These are phyloP conservation scores for Melolontha melolontha DNA, from an alignment of 2,888 invertebrate genomes.

Conservation along the genomic window DNA sequence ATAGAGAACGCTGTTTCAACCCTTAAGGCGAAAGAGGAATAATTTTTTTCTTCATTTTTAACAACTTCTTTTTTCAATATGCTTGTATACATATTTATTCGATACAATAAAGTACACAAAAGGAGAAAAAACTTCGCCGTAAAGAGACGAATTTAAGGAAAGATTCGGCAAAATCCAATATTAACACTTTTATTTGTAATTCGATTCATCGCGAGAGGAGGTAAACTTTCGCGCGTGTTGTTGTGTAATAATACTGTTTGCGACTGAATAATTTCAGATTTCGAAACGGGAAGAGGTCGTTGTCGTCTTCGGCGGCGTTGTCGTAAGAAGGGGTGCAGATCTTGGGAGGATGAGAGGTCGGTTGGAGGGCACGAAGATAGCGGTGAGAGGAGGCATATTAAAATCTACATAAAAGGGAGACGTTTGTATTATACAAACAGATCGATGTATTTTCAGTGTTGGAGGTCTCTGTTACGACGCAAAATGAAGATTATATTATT, in stretches of 20 bases:
- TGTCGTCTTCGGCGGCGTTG: too few relatives aligned
- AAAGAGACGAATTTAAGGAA: conserved; percentile 31
- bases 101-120: too few relatives aligned
- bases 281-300: background rate
- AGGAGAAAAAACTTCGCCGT: background rate
- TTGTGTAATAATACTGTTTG: conserved; percentile 11
- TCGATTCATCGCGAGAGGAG: conserved; percentile 1
- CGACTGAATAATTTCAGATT: conserved; percentile 15
- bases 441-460: conserved; percentile 28
- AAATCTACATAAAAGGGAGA: conserved; percentile 27
- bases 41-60: conserved; percentile 53
- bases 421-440: conserved; percentile 35
- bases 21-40: conserved; percentile 47
- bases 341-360: background rate
- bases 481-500: conserved; percentile 16
- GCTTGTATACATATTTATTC: background rate
- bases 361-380: conserved; percentile 20
- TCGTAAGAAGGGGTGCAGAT: conserved; percentile 24
- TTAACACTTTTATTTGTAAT: conserved; percentile 19
- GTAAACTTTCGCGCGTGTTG: conserved; percentile 8
- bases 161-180: conserved; percentile 21
- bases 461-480: conserved; percentile 18
- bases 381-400: conserved; percentile 20
- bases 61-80: conserved; percentile 28
- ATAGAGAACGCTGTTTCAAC: too few relatives aligned